A percentile compares a stretch with the other conserved stretches of the same genome.
These are phyloP conservation scores for Meloidogyne floridensis DNA, from an alignment of 1,140 invertebrate species.

Conservation along the genomic window DNA sequence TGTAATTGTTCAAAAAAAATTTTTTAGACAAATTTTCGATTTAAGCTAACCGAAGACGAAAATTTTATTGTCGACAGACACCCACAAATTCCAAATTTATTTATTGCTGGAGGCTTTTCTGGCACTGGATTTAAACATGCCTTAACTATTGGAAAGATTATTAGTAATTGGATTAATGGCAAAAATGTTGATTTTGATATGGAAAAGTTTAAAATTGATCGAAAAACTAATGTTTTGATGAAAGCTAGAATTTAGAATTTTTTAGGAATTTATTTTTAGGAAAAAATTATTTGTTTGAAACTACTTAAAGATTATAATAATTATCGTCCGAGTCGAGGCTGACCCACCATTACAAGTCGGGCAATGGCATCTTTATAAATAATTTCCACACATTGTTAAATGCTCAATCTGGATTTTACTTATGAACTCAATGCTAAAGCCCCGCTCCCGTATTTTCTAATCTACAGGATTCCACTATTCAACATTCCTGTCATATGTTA, in stretches of 20 bases:
- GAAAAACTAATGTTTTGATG: background rate
- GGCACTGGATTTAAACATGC: conserved; percentile 61
- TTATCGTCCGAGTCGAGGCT: too few relatives aligned
- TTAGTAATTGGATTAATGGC: conserved; percentile 37
- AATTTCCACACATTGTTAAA: too few relatives aligned
- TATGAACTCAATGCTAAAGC: too few relatives aligned
- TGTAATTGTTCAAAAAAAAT: conserved; percentile 32
- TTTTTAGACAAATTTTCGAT: conserved; percentile 23
- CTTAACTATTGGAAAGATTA: conserved; percentile 47
- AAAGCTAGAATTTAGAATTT: background rate
- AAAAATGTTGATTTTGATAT: conserved; percentile 20
- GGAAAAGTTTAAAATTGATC: conserved; percentile 5
- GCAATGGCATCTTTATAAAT: too few relatives aligned
- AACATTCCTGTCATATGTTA: too few relatives aligned
- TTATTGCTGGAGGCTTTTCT: conserved; percentile 55
- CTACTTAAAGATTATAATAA: too few relatives aligned
- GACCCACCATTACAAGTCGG: too few relatives aligned
- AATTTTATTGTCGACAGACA: conserved; percentile 54
- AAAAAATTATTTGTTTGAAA: too few relatives aligned
- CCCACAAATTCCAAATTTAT: conserved; percentile 47
- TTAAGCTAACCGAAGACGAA: conserved; percentile 52
- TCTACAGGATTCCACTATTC: too few relatives aligned
- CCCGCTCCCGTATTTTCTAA: too few relatives aligned
- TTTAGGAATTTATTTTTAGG: too few relatives aligned
- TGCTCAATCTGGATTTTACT: too few relatives aligned